Conservation (phyloP, 2,113 vertebrate species). For the Amazona guildingii region DNA sequence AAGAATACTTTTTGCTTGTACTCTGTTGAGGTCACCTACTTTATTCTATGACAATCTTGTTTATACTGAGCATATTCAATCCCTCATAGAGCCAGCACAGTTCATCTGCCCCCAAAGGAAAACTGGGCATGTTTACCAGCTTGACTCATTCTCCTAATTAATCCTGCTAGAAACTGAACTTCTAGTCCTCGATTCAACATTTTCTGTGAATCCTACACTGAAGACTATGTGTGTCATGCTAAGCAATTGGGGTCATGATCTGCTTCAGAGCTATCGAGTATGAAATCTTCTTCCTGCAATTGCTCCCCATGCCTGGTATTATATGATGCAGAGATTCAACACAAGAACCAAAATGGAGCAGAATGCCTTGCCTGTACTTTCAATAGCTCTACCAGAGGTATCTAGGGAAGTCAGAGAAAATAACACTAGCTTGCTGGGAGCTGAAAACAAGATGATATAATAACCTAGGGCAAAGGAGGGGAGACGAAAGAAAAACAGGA, state of each 20-base stretch:
- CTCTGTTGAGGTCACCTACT: background rate
- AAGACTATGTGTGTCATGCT: background rate
- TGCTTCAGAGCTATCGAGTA: background rate
- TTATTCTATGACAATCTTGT: background rate
- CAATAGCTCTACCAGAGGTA: background rate
- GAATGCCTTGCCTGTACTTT: background rate
- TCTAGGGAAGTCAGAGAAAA: background rate
- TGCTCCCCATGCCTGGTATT: background rate
- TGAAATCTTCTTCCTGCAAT: background rate
- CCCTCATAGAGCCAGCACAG: background rate
- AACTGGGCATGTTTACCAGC: background rate
- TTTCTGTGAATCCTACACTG: background rate
- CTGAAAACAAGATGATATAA: background rate
- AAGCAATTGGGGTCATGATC: background rate
- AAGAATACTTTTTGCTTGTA: background rate
- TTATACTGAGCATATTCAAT: background rate
- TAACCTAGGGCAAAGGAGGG: background rate
- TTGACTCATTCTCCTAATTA: background rate
- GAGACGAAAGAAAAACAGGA: background rate
- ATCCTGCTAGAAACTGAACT: background rate
- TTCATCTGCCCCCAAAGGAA: background rate
- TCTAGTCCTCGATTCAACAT: background rate
- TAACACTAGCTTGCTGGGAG: background rate
- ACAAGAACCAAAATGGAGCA: background rate
- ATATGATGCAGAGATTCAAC: background rate